These are phyloP conservation scores for Hydropsyche betteni DNA, from an alignment of 2,888 invertebrate species.

Conservation along the genomic window DNA sequence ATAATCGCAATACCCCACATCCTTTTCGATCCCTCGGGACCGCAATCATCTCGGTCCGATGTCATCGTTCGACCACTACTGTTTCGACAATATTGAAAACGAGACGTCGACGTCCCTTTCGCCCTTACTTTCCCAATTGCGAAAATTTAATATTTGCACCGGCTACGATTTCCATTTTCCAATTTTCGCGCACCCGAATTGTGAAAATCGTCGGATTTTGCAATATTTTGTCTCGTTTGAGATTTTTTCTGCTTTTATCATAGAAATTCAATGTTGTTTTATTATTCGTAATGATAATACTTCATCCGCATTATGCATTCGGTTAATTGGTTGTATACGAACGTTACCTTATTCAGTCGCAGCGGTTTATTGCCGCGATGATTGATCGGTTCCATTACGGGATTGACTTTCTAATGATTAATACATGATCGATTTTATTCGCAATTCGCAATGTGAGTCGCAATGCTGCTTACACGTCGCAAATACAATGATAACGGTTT, in stretches of 20 bases:
- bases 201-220: slow-evolving; percentile 18
- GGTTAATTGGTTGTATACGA: slow-evolving; percentile 1
- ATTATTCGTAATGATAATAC: neutral
- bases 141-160: slow-evolving; percentile 32
- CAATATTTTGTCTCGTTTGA: neutral
- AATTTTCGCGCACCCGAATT: slow-evolving; percentile 1
- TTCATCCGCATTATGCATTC: neutral
- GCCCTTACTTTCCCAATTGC: slow-evolving; percentile 5
- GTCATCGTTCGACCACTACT: neutral
- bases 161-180: slow-evolving; percentile 9
- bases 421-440: slow-evolving; percentile 15
- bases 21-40: slow-evolving; percentile 2
- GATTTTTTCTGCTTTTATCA: neutral
- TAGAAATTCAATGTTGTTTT: neutral
- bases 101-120: neutral
- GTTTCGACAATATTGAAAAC: slow-evolving; percentile 17
- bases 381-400: slow-evolving; percentile 12
- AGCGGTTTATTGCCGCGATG: neutral
- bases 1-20: neutral
- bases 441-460: neutral
- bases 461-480: too few relatives aligned
- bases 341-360: slow-evolving; percentile 13
- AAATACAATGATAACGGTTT: too few relatives aligned
- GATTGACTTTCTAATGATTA: slow-evolving; percentile 11
- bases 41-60: slow-evolving; percentile 16